Evolutionary conservation across 2,888 invertebrate species (phyloP).

Genomic region (Phorcus lineatus): DNA sequence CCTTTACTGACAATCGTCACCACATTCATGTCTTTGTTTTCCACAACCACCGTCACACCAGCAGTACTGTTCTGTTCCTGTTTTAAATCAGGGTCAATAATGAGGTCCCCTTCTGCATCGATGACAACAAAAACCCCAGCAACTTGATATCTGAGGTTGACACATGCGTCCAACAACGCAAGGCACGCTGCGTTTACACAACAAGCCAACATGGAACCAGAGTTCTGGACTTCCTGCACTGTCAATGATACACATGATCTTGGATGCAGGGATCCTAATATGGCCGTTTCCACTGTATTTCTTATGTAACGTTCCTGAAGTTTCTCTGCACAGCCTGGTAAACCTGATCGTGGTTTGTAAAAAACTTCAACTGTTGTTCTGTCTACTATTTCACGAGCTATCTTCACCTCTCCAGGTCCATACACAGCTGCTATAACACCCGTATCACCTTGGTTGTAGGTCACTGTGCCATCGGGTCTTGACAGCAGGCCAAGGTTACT

Average conservation of each 20-base stretch:
- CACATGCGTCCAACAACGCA: slow-evolving; percentile 87
- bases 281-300: slow-evolving; percentile 85
- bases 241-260: slow-evolving; percentile 86
- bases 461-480: slow-evolving; percentile 68
- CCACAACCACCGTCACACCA: slow-evolving; percentile 66
- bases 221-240: slow-evolving; percentile 90
- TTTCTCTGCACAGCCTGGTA: slow-evolving; percentile 84
- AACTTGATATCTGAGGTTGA: slow-evolving; percentile 88
- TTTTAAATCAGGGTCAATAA: slow-evolving; percentile 81
- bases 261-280: slow-evolving; percentile 85
- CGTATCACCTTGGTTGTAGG: slow-evolving; percentile 81
- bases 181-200: slow-evolving; percentile 89
- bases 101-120: slow-evolving; percentile 78
- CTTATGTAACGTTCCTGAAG: slow-evolving; percentile 85
- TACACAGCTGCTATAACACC: slow-evolving; percentile 86
- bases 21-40: slow-evolving; percentile 61
- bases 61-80: slow-evolving; percentile 73
- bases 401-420: slow-evolving; percentile 87
- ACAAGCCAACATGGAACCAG: slow-evolving; percentile 81
- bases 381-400: slow-evolving; percentile 85
- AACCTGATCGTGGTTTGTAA: slow-evolving; percentile 86
- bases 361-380: slow-evolving; percentile 87
- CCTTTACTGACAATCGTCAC: slow-evolving; percentile 63
- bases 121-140: slow-evolving; percentile 87
- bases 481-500: slow-evolving; percentile 62